Percentiles rank a stretch among this genome's conserved stretches.
Conservation (phyloP, 2,797 vertebrate genomes). For the Pagetopsis macropterus region DNA sequence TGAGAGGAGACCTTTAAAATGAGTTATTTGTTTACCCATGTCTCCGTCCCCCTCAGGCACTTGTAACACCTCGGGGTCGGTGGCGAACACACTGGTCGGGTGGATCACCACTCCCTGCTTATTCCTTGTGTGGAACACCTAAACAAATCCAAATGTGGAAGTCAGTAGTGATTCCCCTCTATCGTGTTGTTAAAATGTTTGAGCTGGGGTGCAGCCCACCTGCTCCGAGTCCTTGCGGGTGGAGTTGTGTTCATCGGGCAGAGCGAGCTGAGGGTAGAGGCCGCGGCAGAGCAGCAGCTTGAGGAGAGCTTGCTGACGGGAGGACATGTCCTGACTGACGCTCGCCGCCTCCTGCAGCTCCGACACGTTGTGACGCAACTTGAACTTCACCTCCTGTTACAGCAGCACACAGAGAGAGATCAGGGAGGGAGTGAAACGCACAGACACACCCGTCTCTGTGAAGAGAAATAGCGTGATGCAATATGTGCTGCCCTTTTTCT, state of each 20-base stretch:
- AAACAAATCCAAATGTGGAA: background rate
- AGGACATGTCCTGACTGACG: constrained; percentile 80
- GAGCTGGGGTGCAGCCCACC: constrained; percentile 64
- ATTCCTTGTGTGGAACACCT: constrained; percentile 93
- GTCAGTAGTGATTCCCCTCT: background rate
- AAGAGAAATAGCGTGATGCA: background rate
- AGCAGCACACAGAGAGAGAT: background rate
- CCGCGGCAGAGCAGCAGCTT: constrained; percentile 90
- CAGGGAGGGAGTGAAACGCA: background rate
- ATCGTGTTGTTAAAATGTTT: background rate
- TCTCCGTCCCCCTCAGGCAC: constrained; percentile 73
- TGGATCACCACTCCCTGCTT: constrained; percentile 93
- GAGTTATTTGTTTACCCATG: constrained; percentile 55
- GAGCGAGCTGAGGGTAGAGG: constrained; percentile 92
- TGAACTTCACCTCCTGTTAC: constrained; percentile 92
- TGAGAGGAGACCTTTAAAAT: background rate
- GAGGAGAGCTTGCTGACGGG: constrained; percentile 84
- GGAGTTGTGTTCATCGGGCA: constrained; percentile 89
- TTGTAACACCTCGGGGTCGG: constrained; percentile 87
- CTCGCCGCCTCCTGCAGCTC: constrained; percentile 85
- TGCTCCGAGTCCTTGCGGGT: constrained; percentile 92
- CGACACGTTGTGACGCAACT: constrained; percentile 88
- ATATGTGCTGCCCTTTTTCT: background rate
- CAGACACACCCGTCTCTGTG: background rate
- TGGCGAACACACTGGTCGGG: constrained; percentile 90